These are phyloP conservation scores for Drosophila pseudotakahashii DNA, from an alignment of 2,888 invertebrate species.

Conservation along the genomic window DNA sequence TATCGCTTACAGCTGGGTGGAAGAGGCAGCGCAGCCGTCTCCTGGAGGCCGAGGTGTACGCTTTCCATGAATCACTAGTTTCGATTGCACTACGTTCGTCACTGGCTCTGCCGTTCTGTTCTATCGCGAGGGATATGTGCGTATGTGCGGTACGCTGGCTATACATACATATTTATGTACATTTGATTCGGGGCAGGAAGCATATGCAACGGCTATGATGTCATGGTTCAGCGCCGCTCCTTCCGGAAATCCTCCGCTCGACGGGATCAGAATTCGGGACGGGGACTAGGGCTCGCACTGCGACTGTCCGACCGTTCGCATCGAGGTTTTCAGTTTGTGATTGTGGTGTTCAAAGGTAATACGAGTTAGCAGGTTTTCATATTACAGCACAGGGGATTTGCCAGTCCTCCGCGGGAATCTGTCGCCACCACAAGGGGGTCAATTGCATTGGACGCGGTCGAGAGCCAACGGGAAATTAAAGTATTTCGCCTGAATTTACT, in stretches of 20 bases:
- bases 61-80: constrained; percentile 73
- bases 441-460: constrained; percentile 28
- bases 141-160: constrained; percentile 25
- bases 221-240: constrained; percentile 57
- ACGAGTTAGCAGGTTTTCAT: constrained; percentile 22
- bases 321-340: constrained; percentile 21
- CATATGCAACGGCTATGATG: constrained; percentile 67
- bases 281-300: constrained; percentile 19
- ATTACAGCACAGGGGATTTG: constrained; percentile 20
- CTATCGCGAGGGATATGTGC: constrained; percentile 32
- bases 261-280: background rate
- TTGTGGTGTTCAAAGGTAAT: constrained; percentile 27
- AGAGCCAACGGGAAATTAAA: constrained; percentile 21
- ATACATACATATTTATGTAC: constrained; percentile 52
- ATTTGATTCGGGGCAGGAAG: constrained; percentile 53
- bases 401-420: constrained; percentile 9
- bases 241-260: constrained; percentile 18
- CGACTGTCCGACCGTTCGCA: constrained; percentile 20
- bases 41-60: constrained; percentile 67
- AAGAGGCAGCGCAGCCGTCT: constrained; percentile 19
- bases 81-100: constrained; percentile 66
- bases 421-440: constrained; percentile 6
- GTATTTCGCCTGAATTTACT: constrained; percentile 32
- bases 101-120: constrained; percentile 55
- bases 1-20: constrained; percentile 38